Evolutionary conservation across 2,888 invertebrate species (phyloP).

Genomic region (Eristalinus aeneus): DNA sequence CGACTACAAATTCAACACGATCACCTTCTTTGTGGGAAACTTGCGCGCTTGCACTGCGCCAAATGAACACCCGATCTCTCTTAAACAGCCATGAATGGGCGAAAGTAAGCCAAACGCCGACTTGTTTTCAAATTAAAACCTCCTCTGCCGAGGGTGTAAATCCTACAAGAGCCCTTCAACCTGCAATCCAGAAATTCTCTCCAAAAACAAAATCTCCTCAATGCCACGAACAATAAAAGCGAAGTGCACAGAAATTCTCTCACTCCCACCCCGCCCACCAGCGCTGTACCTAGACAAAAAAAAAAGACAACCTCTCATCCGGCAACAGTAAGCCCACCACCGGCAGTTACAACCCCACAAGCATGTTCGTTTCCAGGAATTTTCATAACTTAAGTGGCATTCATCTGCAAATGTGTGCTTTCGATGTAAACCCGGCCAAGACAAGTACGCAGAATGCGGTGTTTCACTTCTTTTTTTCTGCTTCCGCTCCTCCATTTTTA

Average conservation of each 20-base stretch:
- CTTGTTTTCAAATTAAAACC: not conserved
- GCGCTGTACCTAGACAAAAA: not conserved
- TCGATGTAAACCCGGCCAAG: slow-evolving; percentile 62
- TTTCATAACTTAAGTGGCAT: slow-evolving; percentile 71
- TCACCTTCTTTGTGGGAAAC: not conserved
- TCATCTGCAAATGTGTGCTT: slow-evolving; percentile 68
- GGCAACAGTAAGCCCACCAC: not conserved
- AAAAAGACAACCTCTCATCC: not conserved
- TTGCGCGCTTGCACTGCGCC: no score
- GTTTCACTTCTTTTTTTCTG: slow-evolving; percentile 48
- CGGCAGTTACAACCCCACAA: slow-evolving; percentile 14
- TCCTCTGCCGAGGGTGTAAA: not conserved
- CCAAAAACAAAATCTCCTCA: not conserved
- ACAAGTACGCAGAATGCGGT: slow-evolving; percentile 63
- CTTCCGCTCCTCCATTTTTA: not conserved
- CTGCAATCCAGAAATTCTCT: not conserved
- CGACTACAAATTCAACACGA: not conserved
- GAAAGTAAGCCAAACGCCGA: not conserved
- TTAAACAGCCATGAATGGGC: not conserved
- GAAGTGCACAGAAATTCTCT: not conserved
- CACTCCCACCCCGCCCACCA: not conserved
- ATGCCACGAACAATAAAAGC: not conserved
- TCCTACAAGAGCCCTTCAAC: not conserved
- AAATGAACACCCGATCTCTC: not conserved
- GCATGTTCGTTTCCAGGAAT: slow-evolving; percentile 63